phyloP scores from a whole-genome alignment of 2,888 invertebrate species.

The Augochlorella aurata region DNA sequence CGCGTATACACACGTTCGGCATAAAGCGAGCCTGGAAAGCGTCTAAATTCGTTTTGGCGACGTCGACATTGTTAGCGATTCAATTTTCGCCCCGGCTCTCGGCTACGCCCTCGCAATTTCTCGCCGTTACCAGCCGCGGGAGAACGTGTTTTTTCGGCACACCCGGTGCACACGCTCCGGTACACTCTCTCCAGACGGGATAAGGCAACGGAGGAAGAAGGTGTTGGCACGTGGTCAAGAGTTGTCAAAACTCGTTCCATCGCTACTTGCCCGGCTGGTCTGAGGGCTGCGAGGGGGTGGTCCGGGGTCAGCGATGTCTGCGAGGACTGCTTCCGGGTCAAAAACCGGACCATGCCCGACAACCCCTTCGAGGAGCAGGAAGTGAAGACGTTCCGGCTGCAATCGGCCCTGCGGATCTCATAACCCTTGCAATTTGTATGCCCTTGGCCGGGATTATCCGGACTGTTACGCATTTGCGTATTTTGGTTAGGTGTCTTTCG shows the following conservation, averaged over 20 bases:
- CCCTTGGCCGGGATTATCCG: background rate
- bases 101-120: conserved; percentile 4
- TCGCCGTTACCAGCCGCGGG: background rate
- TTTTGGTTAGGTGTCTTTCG: background rate
- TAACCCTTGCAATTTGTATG: background rate
- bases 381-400: conserved; percentile 26
- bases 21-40: conserved; percentile 4
- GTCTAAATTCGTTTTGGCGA: conserved; percentile 4
- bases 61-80: conserved; percentile 10
- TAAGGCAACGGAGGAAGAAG: conserved; percentile 63
- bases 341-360: conserved; percentile 75
- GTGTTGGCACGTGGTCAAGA: conserved; percentile 79
- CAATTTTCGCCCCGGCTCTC: conserved; percentile 14
- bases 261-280: conserved; percentile 52
- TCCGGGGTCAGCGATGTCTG: conserved; percentile 67
- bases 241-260: conserved; percentile 79
- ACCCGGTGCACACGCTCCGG: conserved; percentile 31
- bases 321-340: conserved; percentile 73
- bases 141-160: background rate
- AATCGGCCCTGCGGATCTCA: conserved; percentile 16
- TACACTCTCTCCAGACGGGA: conserved; percentile 28
- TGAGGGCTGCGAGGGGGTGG: conserved; percentile 64
- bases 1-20: background rate
- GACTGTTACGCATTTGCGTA: background rate
- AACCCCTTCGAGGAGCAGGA: conserved; percentile 38